These are phyloP conservation scores for Gonocerus acuteangulatus DNA, from an alignment of 2,888 invertebrate genomes.

Conservation along the genomic window DNA sequence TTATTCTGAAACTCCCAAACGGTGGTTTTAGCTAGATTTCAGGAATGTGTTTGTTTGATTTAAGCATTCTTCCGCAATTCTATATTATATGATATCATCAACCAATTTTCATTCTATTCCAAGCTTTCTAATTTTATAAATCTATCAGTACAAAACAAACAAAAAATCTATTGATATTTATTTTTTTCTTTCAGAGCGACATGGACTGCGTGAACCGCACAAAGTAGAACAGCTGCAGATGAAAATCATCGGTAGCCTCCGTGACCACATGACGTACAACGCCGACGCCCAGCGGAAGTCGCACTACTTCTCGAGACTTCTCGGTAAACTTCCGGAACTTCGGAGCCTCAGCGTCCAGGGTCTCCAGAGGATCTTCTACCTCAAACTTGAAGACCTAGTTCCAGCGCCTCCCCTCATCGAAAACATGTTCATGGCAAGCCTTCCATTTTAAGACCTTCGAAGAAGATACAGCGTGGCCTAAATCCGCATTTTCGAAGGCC, in stretches of 20 bases:
- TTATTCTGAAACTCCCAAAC: too few relatives aligned
- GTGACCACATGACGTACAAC: slow-evolving; percentile 92
- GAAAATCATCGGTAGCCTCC: slow-evolving; percentile 89
- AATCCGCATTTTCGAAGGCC: background rate
- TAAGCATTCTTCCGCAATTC: too few relatives aligned
- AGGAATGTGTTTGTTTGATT: too few relatives aligned
- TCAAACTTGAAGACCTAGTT: slow-evolving; percentile 85
- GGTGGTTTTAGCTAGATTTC: too few relatives aligned
- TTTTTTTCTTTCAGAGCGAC: slow-evolving; percentile 62
- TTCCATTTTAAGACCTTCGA: slow-evolving; percentile 79
- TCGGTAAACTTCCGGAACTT: slow-evolving; percentile 87
- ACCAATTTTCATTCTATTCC: too few relatives aligned
- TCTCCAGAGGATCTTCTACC: slow-evolving; percentile 86
- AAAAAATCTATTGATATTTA: too few relatives aligned
- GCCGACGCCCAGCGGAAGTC: slow-evolving; percentile 81
- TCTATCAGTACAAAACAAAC: too few relatives aligned
- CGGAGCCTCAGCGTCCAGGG: slow-evolving; percentile 89
- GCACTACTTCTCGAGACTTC: slow-evolving; percentile 86
- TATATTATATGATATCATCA: too few relatives aligned
- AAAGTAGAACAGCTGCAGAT: slow-evolving; percentile 91
- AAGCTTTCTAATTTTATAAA: too few relatives aligned
- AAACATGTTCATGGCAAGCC: slow-evolving; percentile 89
- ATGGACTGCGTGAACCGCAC: slow-evolving; percentile 83
- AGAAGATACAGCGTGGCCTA: background rate
- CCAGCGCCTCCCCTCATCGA: slow-evolving; percentile 89